Percentiles rank a stretch among this genome's conserved stretches.
Evolutionary conservation across 1,140 invertebrate genomes (phyloP).

Genomic region (Bombus fervidus): DNA sequence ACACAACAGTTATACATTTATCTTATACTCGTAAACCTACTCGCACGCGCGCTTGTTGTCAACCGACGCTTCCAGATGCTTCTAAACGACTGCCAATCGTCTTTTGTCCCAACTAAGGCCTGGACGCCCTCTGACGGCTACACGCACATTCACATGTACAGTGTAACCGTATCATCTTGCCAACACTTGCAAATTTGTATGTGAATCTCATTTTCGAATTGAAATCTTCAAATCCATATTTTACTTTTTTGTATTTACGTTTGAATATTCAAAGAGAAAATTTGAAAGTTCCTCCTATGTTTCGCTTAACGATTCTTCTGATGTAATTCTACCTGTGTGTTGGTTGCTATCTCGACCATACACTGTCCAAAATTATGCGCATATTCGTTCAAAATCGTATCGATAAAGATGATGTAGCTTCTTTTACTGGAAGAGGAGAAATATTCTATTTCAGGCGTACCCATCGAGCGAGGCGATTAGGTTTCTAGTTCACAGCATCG

Average conservation of each 20-base stretch:
- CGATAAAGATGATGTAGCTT: not conserved
- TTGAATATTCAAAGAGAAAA: not conserved
- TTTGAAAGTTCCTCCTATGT: not conserved
- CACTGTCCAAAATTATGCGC: not conserved
- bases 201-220: no score
- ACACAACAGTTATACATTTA: no score
- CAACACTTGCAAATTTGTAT: no score
- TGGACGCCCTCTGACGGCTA: no score
- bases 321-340: not conserved
- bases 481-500: constrained; percentile 44
- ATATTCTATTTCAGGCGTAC: constrained; percentile 8
- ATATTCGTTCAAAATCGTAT: not conserved
- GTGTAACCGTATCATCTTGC: no score
- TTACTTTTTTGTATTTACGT: not conserved
- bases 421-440: not conserved
- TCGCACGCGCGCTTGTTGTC: no score
- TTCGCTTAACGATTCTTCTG: not conserved
- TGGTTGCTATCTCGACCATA: not conserved
- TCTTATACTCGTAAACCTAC: no score
- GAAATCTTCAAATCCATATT: no score
- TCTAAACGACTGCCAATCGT: no score
- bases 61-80: no score
- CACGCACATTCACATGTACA: no score
- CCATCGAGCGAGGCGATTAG: not conserved
- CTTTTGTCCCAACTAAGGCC: no score